phyloP scores from a whole-genome alignment of 1,140 invertebrate genomes.

The Chlorops oryzae region DNA sequence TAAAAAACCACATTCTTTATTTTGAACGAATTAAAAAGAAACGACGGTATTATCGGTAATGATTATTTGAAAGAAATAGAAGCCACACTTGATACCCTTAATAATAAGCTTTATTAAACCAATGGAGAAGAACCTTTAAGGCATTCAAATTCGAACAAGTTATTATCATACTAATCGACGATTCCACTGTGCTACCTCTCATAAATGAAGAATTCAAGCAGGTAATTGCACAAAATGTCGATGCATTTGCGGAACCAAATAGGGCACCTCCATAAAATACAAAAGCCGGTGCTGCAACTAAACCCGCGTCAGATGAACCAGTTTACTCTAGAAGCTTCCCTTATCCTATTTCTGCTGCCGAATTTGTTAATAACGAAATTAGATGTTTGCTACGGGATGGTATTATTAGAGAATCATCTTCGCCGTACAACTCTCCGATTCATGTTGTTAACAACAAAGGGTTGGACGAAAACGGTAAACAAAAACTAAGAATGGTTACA shows the following conservation, averaged over 20 bases:
- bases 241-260: slow-evolving; percentile 9
- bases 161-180: too few relatives aligned
- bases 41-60: too few relatives aligned
- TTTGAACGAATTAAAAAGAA: too few relatives aligned
- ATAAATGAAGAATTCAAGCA: too few relatives aligned
- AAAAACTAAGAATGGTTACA: slow-evolving; percentile 31
- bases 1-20: too few relatives aligned
- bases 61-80: too few relatives aligned
- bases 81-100: too few relatives aligned
- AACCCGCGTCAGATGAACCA: slow-evolving; percentile 15
- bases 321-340: slow-evolving; percentile 21
- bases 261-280: slow-evolving; percentile 17
- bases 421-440: slow-evolving; percentile 23
- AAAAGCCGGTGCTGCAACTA: slow-evolving; percentile 14
- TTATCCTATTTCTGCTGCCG: slow-evolving; percentile 16
- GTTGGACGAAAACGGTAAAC: slow-evolving; percentile 14
- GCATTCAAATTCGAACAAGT: too few relatives aligned
- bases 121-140: too few relatives aligned
- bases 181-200: too few relatives aligned
- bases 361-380: slow-evolving; percentile 21
- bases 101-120: too few relatives aligned
- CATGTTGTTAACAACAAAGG: slow-evolving; percentile 28
- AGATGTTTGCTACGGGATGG: slow-evolving; percentile 17
- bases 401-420: slow-evolving; percentile 17
- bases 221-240: too few relatives aligned